Base-by-base conservation (phyloP, 2,113 vertebrate species). In the Hystrix brachyura region DNA sequence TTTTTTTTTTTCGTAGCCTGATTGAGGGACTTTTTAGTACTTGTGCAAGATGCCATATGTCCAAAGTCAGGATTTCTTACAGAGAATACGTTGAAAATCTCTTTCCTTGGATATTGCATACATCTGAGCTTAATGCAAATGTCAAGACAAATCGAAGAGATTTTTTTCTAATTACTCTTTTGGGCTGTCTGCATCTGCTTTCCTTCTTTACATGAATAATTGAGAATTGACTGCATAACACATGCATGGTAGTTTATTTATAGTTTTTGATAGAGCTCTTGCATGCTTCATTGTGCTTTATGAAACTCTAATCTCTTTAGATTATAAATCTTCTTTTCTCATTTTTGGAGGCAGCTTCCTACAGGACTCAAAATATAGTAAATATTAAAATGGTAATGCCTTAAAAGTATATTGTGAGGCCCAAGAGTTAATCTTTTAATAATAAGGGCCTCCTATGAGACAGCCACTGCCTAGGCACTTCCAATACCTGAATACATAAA, bases 221-320 rank as follows among this genome's bases (percentile, higher is more conserved):
- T 83, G 62, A 93, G 79, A 97, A 90, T 80, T 91, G 91, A 86
- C 12, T 86, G 87, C 79, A 88, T 91, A 97, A 95, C 89, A 55
- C 91, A 93, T 89, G 67, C 64, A 74, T 60, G 51, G 95, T 90
- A 38, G 57, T 80, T 95, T 97, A 95, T 97, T 98, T 97, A 97
- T 87, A 78, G 62, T 79, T 97, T 95, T 93, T 89, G 89, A 96
- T 87, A 95, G 91, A 94, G 38, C 9, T 21, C 27, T 92, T 94
- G 86, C 51, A 89, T 93, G 91, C 88, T 95, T 96, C 94, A 91
- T 91, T 97, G 93, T 94, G 57, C 89, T 96, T 97, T 97, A 95
- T 96, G 89, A 95, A 97, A 97, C 78, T 80, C 82, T 91, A 88
- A 97, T 94, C 67, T 96, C 87, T 90, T 96, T 74, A 81, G 82